Base-by-base conservation (phyloP, 2,113 vertebrate genomes). In the Potamarius usumacintae region DNA sequence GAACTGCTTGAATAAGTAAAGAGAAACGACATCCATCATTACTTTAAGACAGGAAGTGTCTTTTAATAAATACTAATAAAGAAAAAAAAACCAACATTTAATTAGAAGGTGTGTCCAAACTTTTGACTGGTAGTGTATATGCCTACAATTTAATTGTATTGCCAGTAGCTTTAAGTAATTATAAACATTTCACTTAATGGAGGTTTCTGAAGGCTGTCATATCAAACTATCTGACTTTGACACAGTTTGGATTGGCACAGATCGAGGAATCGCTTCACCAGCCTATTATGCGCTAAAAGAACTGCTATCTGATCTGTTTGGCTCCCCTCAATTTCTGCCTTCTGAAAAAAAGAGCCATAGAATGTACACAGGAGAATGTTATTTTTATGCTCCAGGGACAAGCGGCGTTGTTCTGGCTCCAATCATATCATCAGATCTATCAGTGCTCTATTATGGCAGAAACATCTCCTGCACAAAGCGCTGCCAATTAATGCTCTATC, bases 401-500 rank as follows among this genome's bases (percentile, higher is more conserved):
- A 88, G 62, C 34, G 25, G 83, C 77, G 69, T 76, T 79, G 71
- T 85, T 79, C 83, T 78, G 87, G 82, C 77, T 84, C 86, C 48
- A 79, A 78, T 72, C 89, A 74, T 74, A 87, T 90, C 87, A 89
- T 90, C 82, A 90, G 87, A 87, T 90, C 85, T 87, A 83, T 90
- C 85, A 58, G 87, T 83, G 67, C 85, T 88, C 89, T 88, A 88
- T 88, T 88, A 90, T 90, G 87, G 85, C 89, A 90, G 87, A 89
- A 84, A 88, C 85, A 82, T 90, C 76, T 86, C 81, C 86, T 83
- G 86, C 88, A 90, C 89, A 90, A 90, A 87, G 89, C 87, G 71
- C 85, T 81, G 82, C 69, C 82, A 90, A 90, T 87, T 89, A 87
- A 87, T 87, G 67, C 78, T 85, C 89, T 86, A 90, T 90, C 89